Percentiles rank a stretch among this genome's conserved stretches.
Conservation (phyloP, 2,113 vertebrate genomes). For the Dicaeum eximium region DNA sequence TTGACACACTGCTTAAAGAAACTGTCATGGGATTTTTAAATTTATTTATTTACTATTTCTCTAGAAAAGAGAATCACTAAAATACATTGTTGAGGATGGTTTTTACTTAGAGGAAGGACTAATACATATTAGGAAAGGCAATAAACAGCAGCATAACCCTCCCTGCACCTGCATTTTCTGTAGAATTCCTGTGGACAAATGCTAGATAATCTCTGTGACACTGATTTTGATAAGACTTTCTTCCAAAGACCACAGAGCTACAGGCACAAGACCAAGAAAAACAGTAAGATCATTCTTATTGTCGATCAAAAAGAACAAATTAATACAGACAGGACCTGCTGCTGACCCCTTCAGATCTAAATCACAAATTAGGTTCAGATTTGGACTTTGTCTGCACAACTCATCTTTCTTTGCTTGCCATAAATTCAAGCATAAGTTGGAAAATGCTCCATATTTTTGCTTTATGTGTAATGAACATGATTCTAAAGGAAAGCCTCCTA, state of each 20-base stretch:
- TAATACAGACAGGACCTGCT: background rate
- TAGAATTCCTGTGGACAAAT: background rate
- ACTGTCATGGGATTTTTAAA: fast-evolving
- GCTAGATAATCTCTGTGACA: background rate
- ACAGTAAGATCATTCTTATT: background rate
- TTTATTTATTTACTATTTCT: background rate
- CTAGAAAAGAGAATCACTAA: background rate
- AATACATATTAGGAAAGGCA: background rate
- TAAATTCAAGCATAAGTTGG: background rate
- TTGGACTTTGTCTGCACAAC: background rate
- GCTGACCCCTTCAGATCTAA: background rate
- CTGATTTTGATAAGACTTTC: background rate
- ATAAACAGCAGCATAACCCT: background rate
- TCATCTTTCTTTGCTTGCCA: background rate
- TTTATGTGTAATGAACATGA: background rate
- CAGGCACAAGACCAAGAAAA: background rate
- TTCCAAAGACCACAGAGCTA: background rate
- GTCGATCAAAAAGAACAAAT: background rate
- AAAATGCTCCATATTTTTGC: background rate
- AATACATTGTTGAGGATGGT: background rate
- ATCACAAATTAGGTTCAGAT: background rate
- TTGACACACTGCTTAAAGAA: background rate
- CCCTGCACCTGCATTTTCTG: background rate
- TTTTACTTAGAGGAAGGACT: background rate
- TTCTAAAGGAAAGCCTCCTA: background rate